These are phyloP conservation scores for Eidolon helvum DNA, from an alignment of 2,113 vertebrate species.

Conservation along the genomic window DNA sequence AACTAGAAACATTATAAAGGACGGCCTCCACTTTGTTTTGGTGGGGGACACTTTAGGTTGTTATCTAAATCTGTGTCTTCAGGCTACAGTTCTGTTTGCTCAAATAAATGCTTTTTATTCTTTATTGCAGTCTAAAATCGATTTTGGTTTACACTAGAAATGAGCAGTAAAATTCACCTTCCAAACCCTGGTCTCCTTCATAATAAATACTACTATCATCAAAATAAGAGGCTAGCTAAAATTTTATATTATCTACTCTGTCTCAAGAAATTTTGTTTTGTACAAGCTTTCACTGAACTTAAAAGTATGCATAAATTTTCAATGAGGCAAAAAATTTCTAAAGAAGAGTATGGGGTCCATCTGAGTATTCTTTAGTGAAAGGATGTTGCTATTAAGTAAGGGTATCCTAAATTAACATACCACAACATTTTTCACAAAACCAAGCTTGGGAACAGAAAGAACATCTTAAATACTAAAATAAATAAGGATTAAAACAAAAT, in stretches of 20 bases:
- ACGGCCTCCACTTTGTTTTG: neutral
- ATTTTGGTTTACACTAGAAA: neutral
- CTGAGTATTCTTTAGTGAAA: neutral
- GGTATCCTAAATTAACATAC: neutral
- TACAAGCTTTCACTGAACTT: neutral
- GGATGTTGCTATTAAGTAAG: neutral
- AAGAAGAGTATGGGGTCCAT: neutral
- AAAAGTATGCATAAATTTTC: neutral
- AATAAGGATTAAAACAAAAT: slow-evolving; percentile 25
- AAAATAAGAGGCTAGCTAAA: neutral
- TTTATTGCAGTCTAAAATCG: neutral
- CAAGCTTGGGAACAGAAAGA: neutral
- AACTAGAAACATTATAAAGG: neutral
- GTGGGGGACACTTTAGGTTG: neutral
- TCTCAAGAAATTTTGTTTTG: neutral
- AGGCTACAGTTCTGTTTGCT: neutral
- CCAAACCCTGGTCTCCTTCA: neutral
- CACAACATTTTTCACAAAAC: neutral
- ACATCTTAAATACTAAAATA: slow-evolving; percentile 29
- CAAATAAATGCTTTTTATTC: neutral
- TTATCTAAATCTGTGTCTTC: neutral
- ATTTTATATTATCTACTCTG: neutral
- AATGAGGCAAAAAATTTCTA: neutral
- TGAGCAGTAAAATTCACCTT: neutral
- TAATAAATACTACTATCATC: neutral